phyloP scores from a whole-genome alignment of 2,888 invertebrate genomes.

The Cacoxenus indagator region DNA sequence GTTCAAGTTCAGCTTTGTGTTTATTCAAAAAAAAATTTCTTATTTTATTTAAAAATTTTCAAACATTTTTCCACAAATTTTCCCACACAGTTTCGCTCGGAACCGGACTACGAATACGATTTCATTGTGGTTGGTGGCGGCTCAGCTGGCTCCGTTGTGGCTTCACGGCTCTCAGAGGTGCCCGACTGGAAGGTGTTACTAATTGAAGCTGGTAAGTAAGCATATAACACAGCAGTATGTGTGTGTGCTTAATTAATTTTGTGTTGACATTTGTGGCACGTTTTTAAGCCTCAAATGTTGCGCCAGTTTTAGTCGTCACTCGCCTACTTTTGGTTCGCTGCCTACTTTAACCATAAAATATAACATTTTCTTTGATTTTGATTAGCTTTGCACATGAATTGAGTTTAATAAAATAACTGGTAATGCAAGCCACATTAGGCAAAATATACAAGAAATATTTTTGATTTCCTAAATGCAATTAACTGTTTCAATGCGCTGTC shows the following conservation, averaged over 20 bases:
- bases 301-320: too few species aligned
- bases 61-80: background rate
- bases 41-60: too few species aligned
- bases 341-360: background rate
- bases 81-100: slow-evolving; percentile 67
- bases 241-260: background rate
- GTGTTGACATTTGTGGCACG: background rate
- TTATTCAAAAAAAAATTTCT: background rate
- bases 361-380: background rate
- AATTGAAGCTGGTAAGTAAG: slow-evolving; percentile 70
- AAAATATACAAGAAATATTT: background rate
- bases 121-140: slow-evolving; percentile 71
- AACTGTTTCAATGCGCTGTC: background rate
- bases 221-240: too few species aligned
- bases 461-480: background rate
- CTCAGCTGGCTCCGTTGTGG: slow-evolving; percentile 70
- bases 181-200: slow-evolving; percentile 70
- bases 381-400: background rate
- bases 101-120: slow-evolving; percentile 70
- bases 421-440: background rate
- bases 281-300: too few species aligned
- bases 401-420: background rate
- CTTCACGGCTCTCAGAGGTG: slow-evolving; percentile 70
- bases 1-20: slow-evolving; percentile 22
- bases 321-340: background rate